These are phyloP conservation scores for Sturnira hondurensis DNA, from an alignment of 2,113 vertebrate species.

Conservation along the genomic window DNA sequence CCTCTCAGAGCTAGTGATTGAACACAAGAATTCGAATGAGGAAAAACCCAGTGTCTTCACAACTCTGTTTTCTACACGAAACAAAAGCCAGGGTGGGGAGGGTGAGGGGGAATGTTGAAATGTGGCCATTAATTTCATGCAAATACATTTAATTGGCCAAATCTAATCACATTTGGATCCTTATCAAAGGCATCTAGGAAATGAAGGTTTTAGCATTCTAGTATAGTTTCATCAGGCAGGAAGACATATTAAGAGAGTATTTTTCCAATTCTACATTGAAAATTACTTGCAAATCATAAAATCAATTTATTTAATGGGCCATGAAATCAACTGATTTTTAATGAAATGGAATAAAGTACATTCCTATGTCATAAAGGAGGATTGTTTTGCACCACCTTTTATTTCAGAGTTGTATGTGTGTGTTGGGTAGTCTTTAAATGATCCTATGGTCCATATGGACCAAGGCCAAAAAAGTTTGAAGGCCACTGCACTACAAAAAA, in stretches of 20 bases:
- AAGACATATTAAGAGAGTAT: conserved; percentile 28
- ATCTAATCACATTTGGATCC: neutral
- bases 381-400: neutral
- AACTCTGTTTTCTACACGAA: conserved; percentile 19
- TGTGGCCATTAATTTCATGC: neutral
- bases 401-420: neutral
- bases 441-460: neutral
- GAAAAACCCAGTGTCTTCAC: neutral
- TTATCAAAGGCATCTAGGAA: neutral
- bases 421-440: neutral
- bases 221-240: neutral
- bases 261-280: conserved; percentile 41
- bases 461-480: neutral
- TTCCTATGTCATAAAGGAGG: neutral
- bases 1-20: neutral
- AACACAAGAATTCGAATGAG: neutral
- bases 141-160: neutral
- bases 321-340: conserved; percentile 55
- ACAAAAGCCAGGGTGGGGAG: neutral
- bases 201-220: conserved; percentile 23
- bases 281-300: conserved; percentile 46
- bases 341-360: conserved; percentile 33
- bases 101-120: neutral
- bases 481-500: neutral
- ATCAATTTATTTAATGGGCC: conserved; percentile 51